A percentile compares a stretch with the other conserved stretches of the same genome.
These are phyloP conservation scores for Albula glossodonta DNA, from an alignment of 2,113 vertebrate species.

Conservation along the genomic window DNA sequence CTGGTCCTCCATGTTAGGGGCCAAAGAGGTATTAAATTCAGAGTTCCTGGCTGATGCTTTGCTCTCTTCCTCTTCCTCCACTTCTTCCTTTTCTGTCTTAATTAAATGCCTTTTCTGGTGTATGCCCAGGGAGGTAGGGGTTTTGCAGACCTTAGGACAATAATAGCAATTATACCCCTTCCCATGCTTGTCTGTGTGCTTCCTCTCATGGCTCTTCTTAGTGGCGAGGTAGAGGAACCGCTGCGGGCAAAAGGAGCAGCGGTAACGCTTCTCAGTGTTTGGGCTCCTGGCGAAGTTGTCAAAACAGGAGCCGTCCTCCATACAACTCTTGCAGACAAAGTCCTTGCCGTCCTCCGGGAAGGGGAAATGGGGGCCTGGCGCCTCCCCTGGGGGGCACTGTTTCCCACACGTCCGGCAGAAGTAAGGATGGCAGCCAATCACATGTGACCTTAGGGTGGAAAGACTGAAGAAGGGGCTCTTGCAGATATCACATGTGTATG, in stretches of 20 bases:
- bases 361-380: slow-evolving; percentile 71
- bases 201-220: slow-evolving; percentile 93
- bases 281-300: slow-evolving; percentile 83
- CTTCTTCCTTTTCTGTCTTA: slow-evolving; percentile 65
- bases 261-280: slow-evolving; percentile 89
- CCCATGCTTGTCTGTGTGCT: slow-evolving; percentile 77
- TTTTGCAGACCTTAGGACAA: slow-evolving; percentile 82
- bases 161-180: slow-evolving; percentile 78
- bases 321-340: slow-evolving; percentile 88
- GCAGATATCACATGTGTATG: slow-evolving; percentile 84
- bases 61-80: slow-evolving; percentile 45
- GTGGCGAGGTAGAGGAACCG: slow-evolving; percentile 94
- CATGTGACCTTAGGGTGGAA: slow-evolving; percentile 86
- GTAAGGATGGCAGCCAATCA: slow-evolving; percentile 86
- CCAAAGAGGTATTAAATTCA: slow-evolving; percentile 46
- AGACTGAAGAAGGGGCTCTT: slow-evolving; percentile 86
- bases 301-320: slow-evolving; percentile 84
- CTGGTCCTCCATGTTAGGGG: slow-evolving; percentile 41
- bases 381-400: slow-evolving; percentile 83
- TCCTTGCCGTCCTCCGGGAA: slow-evolving; percentile 78
- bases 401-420: slow-evolving; percentile 89
- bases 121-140: slow-evolving; percentile 77
- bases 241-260: slow-evolving; percentile 93
- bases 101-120: slow-evolving; percentile 81
- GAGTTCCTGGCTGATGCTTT: slow-evolving; percentile 46